Percentiles rank a stretch among this genome's conserved stretches.
phyloP scores from a whole-genome alignment of 2,113 vertebrate species.

The Ochotona princeps region DNA sequence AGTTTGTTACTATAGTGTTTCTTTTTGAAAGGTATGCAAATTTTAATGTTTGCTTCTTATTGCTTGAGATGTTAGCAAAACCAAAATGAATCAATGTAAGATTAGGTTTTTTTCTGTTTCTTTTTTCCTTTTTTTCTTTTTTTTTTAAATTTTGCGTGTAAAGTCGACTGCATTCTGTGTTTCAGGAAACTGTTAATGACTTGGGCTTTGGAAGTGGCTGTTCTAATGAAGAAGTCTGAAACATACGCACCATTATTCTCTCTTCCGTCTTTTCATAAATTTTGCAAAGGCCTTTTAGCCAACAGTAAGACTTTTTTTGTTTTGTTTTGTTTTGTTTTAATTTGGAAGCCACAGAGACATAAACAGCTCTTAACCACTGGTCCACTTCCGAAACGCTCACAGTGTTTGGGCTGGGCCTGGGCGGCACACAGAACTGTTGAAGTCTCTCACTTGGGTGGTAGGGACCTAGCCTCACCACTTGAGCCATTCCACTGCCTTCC shows the following conservation, averaged over 20 bases:
- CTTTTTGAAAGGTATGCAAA: not conserved
- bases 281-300: constrained; percentile 95
- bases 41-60: constrained; percentile 14
- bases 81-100: not conserved
- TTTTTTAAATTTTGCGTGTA: not conserved
- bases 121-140: not conserved
- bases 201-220: constrained; percentile 96
- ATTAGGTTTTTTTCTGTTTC: not conserved
- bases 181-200: constrained; percentile 95
- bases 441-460: too few species aligned
- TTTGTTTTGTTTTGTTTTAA: too few species aligned
- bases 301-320: constrained; percentile 91
- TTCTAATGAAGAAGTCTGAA: constrained; percentile 97
- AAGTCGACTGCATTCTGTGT: constrained; percentile 51
- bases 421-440: too few species aligned
- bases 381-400: too few species aligned
- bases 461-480: too few species aligned
- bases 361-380: too few species aligned
- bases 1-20: not conserved
- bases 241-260: constrained; percentile 97
- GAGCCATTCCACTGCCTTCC: too few species aligned
- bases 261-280: constrained; percentile 95
- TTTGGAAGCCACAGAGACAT: too few species aligned
- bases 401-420: too few species aligned
- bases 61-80: constrained; percentile 37